These are phyloP conservation scores for honey bee (Apis mellifera) DNA, from an alignment of 1,140 invertebrate species.

Conservation along the genomic window DNA sequence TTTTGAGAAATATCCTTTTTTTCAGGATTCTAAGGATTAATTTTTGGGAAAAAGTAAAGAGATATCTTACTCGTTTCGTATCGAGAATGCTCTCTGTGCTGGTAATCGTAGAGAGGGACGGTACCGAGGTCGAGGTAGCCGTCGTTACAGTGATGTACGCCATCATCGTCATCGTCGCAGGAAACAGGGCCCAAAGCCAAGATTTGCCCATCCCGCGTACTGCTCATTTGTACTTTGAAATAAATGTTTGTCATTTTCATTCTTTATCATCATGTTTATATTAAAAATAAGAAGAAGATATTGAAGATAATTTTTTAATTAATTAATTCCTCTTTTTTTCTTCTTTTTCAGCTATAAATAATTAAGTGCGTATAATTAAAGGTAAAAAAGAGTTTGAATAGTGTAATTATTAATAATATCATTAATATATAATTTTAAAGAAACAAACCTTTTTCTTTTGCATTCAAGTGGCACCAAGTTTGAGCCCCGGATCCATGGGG, in stretches of 20 bases:
- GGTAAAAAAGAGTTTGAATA: not conserved
- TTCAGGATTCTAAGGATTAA: no score
- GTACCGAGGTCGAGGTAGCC: slow-evolving; percentile 50
- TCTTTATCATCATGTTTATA: not conserved
- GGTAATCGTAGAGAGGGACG: slow-evolving; percentile 24
- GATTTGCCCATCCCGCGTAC: slow-evolving; percentile 69
- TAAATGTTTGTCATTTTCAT: slow-evolving; percentile 24
- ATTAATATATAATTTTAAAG: not conserved
- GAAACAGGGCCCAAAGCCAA: slow-evolving; percentile 66
- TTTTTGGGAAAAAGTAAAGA: not conserved
- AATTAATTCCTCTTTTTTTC: no score
- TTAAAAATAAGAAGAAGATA: not conserved
- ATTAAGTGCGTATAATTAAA: no score
- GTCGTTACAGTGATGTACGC: slow-evolving; percentile 54
- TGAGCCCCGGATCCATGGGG: slow-evolving; percentile 53
- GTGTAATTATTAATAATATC: no score
- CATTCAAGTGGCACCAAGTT: slow-evolving; percentile 62
- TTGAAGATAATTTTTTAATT: no score
- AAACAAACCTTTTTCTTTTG: slow-evolving; percentile 40
- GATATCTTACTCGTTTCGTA: slow-evolving; percentile 47
- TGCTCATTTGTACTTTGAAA: slow-evolving; percentile 66
- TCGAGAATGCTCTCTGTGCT: slow-evolving; percentile 39
- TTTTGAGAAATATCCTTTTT: no score
- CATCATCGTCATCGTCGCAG: slow-evolving; percentile 64
- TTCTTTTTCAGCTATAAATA: no score